phyloP scores from a whole-genome alignment of 2,113 vertebrate genomes.

The Eleginops maclovinus region DNA sequence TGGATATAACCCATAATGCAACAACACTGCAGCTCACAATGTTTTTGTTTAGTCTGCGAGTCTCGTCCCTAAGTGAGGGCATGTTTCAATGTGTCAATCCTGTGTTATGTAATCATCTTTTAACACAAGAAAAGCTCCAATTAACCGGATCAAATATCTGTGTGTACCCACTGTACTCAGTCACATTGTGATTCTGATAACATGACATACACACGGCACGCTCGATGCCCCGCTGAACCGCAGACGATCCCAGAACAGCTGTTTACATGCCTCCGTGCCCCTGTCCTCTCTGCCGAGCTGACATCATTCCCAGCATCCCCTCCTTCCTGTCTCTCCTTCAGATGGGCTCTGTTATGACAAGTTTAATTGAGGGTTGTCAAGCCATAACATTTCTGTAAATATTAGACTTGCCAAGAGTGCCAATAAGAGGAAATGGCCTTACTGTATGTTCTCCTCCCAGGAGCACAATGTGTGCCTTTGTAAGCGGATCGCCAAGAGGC shows the following conservation, averaged over 20 bases:
- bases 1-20: constrained; percentile 13
- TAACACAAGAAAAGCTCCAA: constrained; percentile 35
- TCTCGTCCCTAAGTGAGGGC: constrained; percentile 22
- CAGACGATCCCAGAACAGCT: constrained; percentile 78
- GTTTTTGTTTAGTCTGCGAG: constrained; percentile 50
- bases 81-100: constrained; percentile 55
- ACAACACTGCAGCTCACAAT: not conserved
- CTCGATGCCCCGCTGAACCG: constrained; percentile 47
- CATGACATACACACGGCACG: constrained; percentile 60
- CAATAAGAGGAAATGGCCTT: constrained; percentile 81
- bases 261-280: constrained; percentile 76
- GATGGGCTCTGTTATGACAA: constrained; percentile 86
- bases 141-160: constrained; percentile 58
- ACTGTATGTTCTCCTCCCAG: constrained; percentile 67
- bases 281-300: constrained; percentile 62
- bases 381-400: constrained; percentile 86
- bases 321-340: constrained; percentile 82
- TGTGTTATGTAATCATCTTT: constrained; percentile 31
- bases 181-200: constrained; percentile 58
- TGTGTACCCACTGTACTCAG: constrained; percentile 33
- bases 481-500: constrained; percentile 72
- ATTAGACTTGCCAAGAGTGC: constrained; percentile 82
- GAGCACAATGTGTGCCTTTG: constrained; percentile 82
- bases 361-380: constrained; percentile 88
- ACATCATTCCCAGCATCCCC: constrained; percentile 80